Percentiles rank a stretch among this genome's conserved stretches.
Evolutionary conservation across 2,113 vertebrate genomes (phyloP).

Genomic region (Bettongia penicillata): DNA sequence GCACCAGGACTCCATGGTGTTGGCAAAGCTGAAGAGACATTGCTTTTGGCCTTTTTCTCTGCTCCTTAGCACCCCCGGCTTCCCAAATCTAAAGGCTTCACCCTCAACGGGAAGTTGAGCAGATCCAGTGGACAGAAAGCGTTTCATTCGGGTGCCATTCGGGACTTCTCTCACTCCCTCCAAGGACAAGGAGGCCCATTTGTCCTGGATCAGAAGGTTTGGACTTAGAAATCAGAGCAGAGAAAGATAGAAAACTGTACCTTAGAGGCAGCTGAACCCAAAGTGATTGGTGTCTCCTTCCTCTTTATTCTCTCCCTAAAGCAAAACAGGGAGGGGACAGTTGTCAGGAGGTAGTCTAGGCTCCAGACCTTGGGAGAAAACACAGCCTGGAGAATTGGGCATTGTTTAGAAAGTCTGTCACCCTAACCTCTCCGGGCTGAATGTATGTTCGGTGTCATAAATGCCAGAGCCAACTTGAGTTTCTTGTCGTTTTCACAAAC

Average conservation of each 20-base stretch:
- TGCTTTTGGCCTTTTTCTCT: not conserved
- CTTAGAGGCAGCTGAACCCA: constrained; percentile 38
- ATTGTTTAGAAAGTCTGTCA: constrained; percentile 80
- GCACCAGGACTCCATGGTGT: not conserved
- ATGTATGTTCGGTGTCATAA: constrained; percentile 75
- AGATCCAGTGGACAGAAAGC: not conserved
- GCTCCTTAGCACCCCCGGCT: not conserved
- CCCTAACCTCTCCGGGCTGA: constrained; percentile 67
- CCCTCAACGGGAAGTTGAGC: constrained; percentile 14
- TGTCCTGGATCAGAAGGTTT: constrained; percentile 32
- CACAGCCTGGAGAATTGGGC: not conserved
- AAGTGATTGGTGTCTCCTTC: constrained; percentile 51
- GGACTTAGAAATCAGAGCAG: constrained; percentile 49
- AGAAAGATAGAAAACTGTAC: constrained; percentile 45
- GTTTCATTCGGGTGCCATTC: constrained; percentile 10
- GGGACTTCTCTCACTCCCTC: constrained; percentile 14
- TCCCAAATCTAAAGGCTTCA: not conserved
- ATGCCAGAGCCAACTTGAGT: constrained; percentile 75
- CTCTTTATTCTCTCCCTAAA: constrained; percentile 48
- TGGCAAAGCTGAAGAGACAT: not conserved
- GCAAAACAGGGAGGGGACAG: constrained; percentile 30
- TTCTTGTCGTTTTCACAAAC: constrained; percentile 76
- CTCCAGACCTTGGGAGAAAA: constrained; percentile 59
- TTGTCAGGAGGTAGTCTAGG: not conserved
- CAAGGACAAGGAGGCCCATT: constrained; percentile 21